Evolutionary conservation across 2,888 invertebrate species (phyloP).

Genomic region (Microdon myrmicae): DNA sequence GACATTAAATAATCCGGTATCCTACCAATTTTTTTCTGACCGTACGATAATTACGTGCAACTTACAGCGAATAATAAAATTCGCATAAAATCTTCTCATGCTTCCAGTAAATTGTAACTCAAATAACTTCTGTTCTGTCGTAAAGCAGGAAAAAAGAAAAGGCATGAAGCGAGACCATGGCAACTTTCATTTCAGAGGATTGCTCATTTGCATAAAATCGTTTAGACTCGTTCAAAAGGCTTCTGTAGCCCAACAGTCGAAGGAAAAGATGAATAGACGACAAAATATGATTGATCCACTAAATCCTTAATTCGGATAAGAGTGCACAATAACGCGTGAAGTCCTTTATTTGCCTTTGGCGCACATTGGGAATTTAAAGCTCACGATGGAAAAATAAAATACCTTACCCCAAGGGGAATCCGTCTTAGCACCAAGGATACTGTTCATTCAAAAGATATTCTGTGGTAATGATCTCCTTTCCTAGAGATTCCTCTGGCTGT

Average conservation of each 20-base stretch:
- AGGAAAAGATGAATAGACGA: slow-evolving; percentile 22
- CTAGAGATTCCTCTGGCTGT: slow-evolving; percentile 33
- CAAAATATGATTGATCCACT: slow-evolving; percentile 43
- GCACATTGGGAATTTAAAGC: slow-evolving; percentile 20
- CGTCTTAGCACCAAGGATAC: slow-evolving; percentile 27
- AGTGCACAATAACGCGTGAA: slow-evolving; percentile 44
- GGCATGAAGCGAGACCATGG: slow-evolving; percentile 29
- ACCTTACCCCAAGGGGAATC: no score
- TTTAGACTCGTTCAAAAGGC: slow-evolving; percentile 34
- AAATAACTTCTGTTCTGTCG: no score
- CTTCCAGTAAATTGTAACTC: no score
- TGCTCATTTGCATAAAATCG: slow-evolving; percentile 51
- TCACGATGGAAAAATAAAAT: slow-evolving; percentile 2
- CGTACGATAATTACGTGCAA: no score
- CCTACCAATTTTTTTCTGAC: no score
- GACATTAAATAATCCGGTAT: no score
- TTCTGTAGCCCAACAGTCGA: slow-evolving; percentile 18
- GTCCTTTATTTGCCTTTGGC: slow-evolving; percentile 27
- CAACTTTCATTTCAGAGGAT: slow-evolving; percentile 37
- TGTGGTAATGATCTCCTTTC: slow-evolving; percentile 41
- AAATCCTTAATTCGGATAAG: slow-evolving; percentile 49
- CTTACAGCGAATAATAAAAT: no score
- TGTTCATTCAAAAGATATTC: slow-evolving; percentile 24
- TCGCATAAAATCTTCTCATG: no score
- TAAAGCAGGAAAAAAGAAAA: slow-evolving; percentile 9